Conservation (phyloP, 2,888 invertebrate species). For the Tenthredo notha region DNA sequence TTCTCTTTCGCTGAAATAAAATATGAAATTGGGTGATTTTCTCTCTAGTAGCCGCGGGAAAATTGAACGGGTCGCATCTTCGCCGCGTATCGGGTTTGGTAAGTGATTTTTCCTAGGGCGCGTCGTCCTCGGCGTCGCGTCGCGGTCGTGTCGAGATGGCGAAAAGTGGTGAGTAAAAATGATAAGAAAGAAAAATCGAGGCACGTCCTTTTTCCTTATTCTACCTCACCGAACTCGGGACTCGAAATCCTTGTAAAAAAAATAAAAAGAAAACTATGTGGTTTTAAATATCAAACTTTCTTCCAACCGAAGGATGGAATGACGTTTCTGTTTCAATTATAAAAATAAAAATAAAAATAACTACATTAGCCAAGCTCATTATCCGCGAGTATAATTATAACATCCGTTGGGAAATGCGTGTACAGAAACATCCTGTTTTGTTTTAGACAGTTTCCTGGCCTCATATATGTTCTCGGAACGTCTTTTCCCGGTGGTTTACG, state of each 20-base stretch:
- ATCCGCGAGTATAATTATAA: not conserved
- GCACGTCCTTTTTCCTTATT: not conserved
- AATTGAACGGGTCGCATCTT: slow-evolving; percentile 2
- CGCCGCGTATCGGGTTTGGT: slow-evolving; percentile 8
- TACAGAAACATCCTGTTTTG: not conserved
- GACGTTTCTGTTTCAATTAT: too few species aligned
- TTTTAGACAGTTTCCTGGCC: slow-evolving; percentile 3
- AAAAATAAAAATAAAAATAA: not conserved
- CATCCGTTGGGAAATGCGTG: not conserved
- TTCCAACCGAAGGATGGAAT: too few species aligned
- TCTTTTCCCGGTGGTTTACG: slow-evolving; percentile 8
- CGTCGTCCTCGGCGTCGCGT: not conserved
- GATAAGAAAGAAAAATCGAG: slow-evolving; percentile 3
- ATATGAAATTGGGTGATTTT: not conserved
- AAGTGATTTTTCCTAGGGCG: not conserved
- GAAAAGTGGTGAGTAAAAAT: not conserved
- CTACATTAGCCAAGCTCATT: not conserved
- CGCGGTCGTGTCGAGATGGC: not conserved
- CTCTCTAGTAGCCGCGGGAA: slow-evolving; percentile 1
- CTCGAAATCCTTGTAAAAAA: not conserved
- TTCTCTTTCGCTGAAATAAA: not conserved
- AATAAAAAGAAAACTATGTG: too few species aligned
- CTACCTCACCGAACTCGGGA: not conserved
- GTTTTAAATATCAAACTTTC: too few species aligned
- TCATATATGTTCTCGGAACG: not conserved